These are phyloP conservation scores for Emmelina monodactyla DNA, from an alignment of 2,888 invertebrate species.

Conservation along the genomic window DNA sequence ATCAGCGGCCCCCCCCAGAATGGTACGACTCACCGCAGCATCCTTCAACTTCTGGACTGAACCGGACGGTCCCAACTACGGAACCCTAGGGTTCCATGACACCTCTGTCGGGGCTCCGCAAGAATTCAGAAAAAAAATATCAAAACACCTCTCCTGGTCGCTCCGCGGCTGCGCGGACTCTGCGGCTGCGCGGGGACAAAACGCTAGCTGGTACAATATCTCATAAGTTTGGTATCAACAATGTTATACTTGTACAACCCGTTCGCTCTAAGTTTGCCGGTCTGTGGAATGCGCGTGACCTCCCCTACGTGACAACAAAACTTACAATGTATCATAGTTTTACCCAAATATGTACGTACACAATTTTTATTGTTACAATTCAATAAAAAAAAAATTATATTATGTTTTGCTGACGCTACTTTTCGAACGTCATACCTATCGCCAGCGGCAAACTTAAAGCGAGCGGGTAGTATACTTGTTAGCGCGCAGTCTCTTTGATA, in stretches of 20 bases:
- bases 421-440: conserved; percentile 7
- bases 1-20: no score
- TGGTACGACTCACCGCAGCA: no score
- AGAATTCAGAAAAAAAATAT: conserved; percentile 9
- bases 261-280: background rate
- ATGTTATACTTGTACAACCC: conserved; percentile 2
- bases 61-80: no score
- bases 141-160: conserved; percentile 5
- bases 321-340: no score
- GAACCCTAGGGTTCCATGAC: conserved; percentile 8
- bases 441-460: conserved; percentile 6
- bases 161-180: conserved; percentile 4
- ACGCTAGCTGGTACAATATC: conserved; percentile 6
- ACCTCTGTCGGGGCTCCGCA: conserved; percentile 6
- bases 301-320: no score
- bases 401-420: background rate
- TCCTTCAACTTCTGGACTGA: no score
- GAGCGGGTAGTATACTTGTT: conserved; percentile 7
- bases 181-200: conserved; percentile 5
- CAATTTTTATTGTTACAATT: conserved; percentile 5
- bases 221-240: conserved; percentile 3
- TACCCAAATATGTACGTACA: conserved; percentile 4
- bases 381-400: background rate
- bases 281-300: no score
- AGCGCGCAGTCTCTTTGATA: conserved; percentile 10